These are phyloP conservation scores for Bujurquina vittata DNA, from an alignment of 2,113 vertebrate genomes.

Conservation along the genomic window DNA sequence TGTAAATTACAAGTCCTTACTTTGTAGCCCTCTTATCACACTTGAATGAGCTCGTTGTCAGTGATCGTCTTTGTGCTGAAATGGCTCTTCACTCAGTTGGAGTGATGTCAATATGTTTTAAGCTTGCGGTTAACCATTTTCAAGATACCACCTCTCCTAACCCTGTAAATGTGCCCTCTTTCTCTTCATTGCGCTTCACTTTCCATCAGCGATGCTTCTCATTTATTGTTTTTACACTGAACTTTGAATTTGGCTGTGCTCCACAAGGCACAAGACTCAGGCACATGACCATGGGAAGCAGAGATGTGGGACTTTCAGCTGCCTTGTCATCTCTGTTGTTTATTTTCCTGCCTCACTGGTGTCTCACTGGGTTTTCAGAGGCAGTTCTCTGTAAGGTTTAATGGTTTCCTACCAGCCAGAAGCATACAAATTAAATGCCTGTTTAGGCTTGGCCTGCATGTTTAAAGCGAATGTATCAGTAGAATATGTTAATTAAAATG, in stretches of 20 bases:
- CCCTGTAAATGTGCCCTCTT: neutral
- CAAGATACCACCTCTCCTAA: neutral
- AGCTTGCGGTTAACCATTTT: slow-evolving; percentile 13
- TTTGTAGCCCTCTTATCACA: slow-evolving; percentile 26
- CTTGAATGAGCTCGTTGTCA: slow-evolving; percentile 22
- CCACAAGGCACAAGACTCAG: slow-evolving; percentile 36
- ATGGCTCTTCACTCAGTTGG: slow-evolving; percentile 21
- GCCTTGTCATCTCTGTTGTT: slow-evolving; percentile 1
- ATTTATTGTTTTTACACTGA: slow-evolving; percentile 22
- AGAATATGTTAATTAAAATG: neutral
- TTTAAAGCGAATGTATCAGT: neutral
- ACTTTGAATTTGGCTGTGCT: slow-evolving; percentile 58
- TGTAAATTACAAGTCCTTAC: slow-evolving; percentile 5
- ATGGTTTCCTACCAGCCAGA: neutral
- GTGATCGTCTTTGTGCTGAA: slow-evolving; percentile 21
- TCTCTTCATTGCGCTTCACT: neutral
- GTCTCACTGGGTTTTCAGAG: slow-evolving; percentile 9
- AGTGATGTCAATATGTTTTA: slow-evolving; percentile 18
- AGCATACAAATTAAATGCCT: neutral
- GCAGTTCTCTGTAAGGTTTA: slow-evolving; percentile 1
- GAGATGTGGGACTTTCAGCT: slow-evolving; percentile 45
- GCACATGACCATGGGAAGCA: slow-evolving; percentile 65
- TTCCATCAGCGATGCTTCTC: neutral
- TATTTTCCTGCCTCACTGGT: slow-evolving; percentile 15
- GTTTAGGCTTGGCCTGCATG: neutral